Conservation (phyloP, 2,113 vertebrate species). For the Anoura caudifer region DNA sequence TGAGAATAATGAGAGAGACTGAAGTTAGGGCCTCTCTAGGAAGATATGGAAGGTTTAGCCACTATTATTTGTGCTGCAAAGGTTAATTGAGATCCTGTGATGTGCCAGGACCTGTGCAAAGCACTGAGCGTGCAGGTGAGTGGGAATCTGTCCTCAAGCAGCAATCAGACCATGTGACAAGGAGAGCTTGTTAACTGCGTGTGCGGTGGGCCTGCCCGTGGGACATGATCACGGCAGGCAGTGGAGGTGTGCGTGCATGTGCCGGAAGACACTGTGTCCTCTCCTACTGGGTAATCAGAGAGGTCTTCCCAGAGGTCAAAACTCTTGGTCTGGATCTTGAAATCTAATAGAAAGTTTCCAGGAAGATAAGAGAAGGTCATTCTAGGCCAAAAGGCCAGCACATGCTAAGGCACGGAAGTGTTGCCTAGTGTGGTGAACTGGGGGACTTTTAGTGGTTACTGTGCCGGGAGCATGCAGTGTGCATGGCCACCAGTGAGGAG, state of each 20-base stretch:
- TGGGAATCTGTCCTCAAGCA: background rate
- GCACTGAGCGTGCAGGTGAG: background rate
- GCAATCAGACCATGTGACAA: background rate
- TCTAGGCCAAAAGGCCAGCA: background rate
- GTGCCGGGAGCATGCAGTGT: background rate
- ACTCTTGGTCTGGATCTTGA: background rate
- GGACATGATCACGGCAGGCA: background rate
- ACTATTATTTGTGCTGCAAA: background rate
- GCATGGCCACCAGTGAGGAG: background rate
- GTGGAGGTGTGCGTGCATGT: background rate
- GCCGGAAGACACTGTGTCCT: background rate
- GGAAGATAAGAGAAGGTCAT: background rate
- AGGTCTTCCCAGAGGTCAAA: background rate
- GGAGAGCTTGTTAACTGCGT: background rate
- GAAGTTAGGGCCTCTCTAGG: background rate
- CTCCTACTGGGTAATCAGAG: background rate
- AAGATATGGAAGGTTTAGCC: background rate
- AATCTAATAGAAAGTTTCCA: background rate
- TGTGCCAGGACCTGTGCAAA: background rate
- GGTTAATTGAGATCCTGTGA: background rate
- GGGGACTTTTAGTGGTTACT: background rate
- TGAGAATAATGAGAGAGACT: background rate
- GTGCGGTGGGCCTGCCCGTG: too few relatives aligned
- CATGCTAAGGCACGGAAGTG: background rate
- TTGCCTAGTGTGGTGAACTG: background rate